Percentiles rank a stretch among this genome's conserved stretches.
Evolutionary conservation across 1,140 invertebrate genomes (phyloP).

Genomic region (Protaetia brevitarsis): DNA sequence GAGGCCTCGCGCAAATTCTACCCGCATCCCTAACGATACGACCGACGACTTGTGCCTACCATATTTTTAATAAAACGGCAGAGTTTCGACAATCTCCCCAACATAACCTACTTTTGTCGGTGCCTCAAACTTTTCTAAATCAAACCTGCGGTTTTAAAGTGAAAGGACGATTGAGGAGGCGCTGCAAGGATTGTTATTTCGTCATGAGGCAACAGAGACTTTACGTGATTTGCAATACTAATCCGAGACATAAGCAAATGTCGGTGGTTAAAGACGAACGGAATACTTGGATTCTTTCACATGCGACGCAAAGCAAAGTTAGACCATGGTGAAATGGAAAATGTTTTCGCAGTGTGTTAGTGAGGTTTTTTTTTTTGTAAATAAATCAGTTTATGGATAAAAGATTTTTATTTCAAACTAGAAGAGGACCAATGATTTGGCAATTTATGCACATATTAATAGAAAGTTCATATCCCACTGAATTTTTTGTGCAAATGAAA

Average conservation of each 20-base stretch:
- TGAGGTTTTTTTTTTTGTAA: not conserved
- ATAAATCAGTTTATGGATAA: no score
- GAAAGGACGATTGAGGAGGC: constrained; percentile 56
- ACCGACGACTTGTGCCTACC: not conserved
- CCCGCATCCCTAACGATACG: not conserved
- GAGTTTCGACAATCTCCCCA: not conserved
- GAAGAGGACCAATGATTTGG: no score
- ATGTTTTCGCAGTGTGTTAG: constrained; percentile 2
- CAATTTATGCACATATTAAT: no score
- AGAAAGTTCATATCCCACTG: no score
- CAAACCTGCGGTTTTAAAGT: constrained; percentile 57
- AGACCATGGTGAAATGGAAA: constrained; percentile 54
- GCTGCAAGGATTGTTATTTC: constrained; percentile 77
- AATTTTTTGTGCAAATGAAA: no score
- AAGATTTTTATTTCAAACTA: no score
- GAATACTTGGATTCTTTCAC: constrained; percentile 69
- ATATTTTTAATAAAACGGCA: not conserved
- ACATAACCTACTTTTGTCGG: not conserved
- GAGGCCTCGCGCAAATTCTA: not conserved
- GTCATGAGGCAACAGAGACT: constrained; percentile 63
- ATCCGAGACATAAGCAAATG: constrained; percentile 78
- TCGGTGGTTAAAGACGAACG: constrained; percentile 60
- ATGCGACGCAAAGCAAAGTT: constrained; percentile 63
- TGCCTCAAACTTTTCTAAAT: not conserved
- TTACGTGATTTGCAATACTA: constrained; percentile 70